These are phyloP conservation scores for Pteronura brasiliensis DNA, from an alignment of 2,113 vertebrate species.

Conservation along the genomic window DNA sequence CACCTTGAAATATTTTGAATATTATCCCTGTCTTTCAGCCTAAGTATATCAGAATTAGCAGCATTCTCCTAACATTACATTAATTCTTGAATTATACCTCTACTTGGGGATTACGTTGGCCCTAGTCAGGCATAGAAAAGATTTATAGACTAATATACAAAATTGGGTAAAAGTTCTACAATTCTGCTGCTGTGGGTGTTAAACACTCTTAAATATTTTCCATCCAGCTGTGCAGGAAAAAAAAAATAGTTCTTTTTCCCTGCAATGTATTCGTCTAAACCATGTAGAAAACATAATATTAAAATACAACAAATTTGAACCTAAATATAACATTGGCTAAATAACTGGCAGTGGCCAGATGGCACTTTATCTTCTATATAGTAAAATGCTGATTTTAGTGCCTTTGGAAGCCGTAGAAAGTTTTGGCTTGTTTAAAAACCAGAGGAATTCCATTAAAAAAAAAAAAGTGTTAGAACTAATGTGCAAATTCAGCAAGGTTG, in stretches of 20 bases:
- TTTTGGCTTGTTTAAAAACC: not conserved
- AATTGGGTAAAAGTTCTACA: not conserved
- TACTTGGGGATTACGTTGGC: no score
- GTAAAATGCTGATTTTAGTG: not conserved
- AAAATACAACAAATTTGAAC: not conserved
- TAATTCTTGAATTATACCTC: not conserved
- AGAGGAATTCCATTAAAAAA: not conserved
- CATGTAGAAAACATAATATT: not conserved
- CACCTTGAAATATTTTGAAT: not conserved
- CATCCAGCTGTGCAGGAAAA: not conserved
- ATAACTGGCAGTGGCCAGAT: not conserved
- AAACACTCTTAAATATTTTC: not conserved
- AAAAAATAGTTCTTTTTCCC: not conserved
- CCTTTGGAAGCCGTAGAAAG: not conserved
- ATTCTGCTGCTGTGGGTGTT: not conserved
- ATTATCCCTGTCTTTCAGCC: not conserved
- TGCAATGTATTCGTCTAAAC: not conserved
- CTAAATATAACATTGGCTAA: not conserved
- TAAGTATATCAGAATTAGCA: not conserved
- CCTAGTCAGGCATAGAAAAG: not conserved
- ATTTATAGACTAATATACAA: not conserved
- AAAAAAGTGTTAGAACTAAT: not conserved
- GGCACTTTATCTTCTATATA: not conserved
- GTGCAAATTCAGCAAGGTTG: not conserved
- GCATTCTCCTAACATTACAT: not conserved